phyloP scores from a whole-genome alignment of 2,113 vertebrate species.

The Etheostoma spectabile region DNA sequence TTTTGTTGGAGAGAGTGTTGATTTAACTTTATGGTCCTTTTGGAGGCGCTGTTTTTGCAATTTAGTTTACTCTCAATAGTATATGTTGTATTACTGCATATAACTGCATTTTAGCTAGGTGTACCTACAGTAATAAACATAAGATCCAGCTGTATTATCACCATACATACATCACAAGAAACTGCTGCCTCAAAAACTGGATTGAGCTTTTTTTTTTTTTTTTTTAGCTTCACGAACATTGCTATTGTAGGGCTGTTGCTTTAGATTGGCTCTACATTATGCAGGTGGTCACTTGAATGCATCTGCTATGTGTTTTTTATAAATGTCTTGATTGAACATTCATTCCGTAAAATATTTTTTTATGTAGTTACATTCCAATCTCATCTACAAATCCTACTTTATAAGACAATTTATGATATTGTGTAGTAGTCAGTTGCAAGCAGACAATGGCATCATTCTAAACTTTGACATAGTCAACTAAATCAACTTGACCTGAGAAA shows the following conservation, averaged over 20 bases:
- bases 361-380: background rate
- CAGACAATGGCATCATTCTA: background rate
- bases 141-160: background rate
- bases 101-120: background rate
- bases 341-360: background rate
- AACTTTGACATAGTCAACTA: background rate
- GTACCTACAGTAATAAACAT: background rate
- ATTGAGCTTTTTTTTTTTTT: background rate
- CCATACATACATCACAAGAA: no score
- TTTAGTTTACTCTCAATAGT: background rate
- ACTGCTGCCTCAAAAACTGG: no score
- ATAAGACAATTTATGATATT: background rate
- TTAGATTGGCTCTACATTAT: background rate
- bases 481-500: background rate
- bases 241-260: background rate
- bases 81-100: background rate
- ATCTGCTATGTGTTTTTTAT: background rate
- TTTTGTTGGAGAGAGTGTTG: background rate
- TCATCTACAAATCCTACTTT: background rate
- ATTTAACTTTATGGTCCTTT: background rate
- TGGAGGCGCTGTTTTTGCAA: background rate
- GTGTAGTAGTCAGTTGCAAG: background rate
- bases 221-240: background rate
- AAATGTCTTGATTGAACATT: background rate
- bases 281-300: background rate